Evolutionary conservation across 2,888 invertebrate species (phyloP).

Genomic region (Lasioglossum figueresi): DNA sequence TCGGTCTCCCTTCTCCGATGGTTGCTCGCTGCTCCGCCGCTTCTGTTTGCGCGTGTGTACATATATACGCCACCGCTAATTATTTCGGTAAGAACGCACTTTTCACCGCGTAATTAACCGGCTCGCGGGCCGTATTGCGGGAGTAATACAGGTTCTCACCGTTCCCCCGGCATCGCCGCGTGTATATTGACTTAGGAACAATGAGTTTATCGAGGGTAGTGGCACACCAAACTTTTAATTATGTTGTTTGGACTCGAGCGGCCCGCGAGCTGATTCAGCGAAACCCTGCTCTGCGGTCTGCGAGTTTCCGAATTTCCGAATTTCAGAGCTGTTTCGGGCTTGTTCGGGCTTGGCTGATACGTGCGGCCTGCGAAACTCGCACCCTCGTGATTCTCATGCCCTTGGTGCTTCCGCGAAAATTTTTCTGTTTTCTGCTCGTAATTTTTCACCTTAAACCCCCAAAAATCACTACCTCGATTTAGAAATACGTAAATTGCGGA

Average conservation of each 20-base stretch:
- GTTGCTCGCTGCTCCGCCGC: neutral
- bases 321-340: conserved; percentile 1
- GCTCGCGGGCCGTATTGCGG: conserved; percentile 4
- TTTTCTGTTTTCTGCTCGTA: neutral
- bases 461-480: neutral
- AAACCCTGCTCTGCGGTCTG: conserved; percentile 4
- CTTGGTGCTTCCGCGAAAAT: neutral
- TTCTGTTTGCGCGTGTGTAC: conserved; percentile 39
- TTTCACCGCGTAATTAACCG: conserved; percentile 54
- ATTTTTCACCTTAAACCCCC: neutral
- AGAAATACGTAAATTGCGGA: neutral
- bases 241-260: conserved; percentile 37
- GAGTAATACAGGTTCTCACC: neutral
- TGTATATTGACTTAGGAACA: conserved; percentile 56
- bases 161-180: neutral
- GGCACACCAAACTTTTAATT: conserved; percentile 64
- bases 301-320: conserved; percentile 13
- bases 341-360: neutral
- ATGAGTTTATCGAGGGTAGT: conserved; percentile 58
- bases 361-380: neutral
- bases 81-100: conserved; percentile 60
- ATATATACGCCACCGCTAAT: conserved; percentile 32
- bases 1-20: neutral
- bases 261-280: conserved; percentile 26
- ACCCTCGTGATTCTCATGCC: neutral